phyloP scores from a whole-genome alignment of 2,113 vertebrate genomes.

The Hydrolagus affinis region DNA sequence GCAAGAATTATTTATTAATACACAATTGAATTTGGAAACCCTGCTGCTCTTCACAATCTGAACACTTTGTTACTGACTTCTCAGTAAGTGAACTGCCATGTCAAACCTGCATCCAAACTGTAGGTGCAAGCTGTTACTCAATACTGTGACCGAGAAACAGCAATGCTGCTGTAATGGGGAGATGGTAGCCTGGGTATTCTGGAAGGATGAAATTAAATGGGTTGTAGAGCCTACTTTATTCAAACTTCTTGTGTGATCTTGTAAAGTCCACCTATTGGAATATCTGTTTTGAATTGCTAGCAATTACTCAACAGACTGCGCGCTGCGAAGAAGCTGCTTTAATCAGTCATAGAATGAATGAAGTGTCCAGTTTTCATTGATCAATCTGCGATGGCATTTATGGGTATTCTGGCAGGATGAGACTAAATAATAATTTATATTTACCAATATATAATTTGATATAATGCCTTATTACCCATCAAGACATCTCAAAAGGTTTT shows the following conservation, averaged over 20 bases:
- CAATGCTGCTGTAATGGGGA: too few species aligned
- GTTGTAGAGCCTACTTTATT: too few species aligned
- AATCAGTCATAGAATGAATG: background rate
- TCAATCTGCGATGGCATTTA: too few species aligned
- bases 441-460: too few species aligned
- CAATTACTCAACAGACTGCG: background rate
- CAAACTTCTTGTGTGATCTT: too few species aligned
- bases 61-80: background rate
- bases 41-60: background rate
- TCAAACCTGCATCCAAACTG: background rate
- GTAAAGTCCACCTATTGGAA: background rate
- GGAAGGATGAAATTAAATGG: too few species aligned
- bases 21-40: background rate
- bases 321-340: background rate
- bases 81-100: conserved; percentile 1
- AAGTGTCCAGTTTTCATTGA: background rate
- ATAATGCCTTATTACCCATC: too few species aligned
- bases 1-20: background rate
- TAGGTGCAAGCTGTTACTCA: background rate
- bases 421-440: too few species aligned
- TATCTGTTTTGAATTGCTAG: background rate
- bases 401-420: too few species aligned
- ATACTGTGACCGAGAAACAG: background rate
- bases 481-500: too few species aligned
- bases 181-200: too few species aligned